Conservation (phyloP, 2,888 invertebrate genomes). For the Prosopocoilus inquinatus region DNA sequence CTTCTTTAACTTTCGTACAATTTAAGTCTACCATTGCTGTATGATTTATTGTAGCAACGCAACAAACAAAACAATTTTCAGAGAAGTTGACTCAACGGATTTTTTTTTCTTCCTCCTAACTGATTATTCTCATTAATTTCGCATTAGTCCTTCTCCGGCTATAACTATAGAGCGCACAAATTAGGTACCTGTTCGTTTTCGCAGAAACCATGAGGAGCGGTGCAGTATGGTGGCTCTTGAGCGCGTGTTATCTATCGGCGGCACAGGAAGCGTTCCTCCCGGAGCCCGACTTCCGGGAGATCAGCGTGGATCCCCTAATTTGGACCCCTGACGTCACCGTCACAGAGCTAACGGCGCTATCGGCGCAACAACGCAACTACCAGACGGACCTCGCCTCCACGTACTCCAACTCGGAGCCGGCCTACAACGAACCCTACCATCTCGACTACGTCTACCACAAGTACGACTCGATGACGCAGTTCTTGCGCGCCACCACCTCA, state of each 20-base stretch:
- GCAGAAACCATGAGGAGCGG: neutral
- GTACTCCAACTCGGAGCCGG: neutral
- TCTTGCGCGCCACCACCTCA: slow-evolving; percentile 75
- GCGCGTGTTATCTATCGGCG: neutral
- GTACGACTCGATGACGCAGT: slow-evolving; percentile 80
- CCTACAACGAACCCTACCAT: slow-evolving; percentile 35
- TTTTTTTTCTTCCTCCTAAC: no score
- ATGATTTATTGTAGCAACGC: no score
- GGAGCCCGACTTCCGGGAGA: neutral
- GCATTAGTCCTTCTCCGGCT: no score
- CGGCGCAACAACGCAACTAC: slow-evolving; percentile 23
- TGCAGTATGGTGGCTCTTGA: neutral
- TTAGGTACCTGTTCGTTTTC: neutral
- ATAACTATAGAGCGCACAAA: no score
- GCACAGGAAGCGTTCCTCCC: neutral
- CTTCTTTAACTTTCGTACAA: no score
- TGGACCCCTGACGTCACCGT: neutral
- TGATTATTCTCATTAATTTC: no score
- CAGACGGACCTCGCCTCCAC: slow-evolving; percentile 17
- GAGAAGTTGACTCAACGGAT: no score
- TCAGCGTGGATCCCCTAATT: neutral
- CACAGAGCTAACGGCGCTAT: neutral
- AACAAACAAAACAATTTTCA: no score
- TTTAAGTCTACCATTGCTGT: no score
- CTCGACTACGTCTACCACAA: slow-evolving; percentile 86